Evolutionary conservation across 2,888 invertebrate genomes (phyloP), one percentile per base, ranked within the genome.

Genomic region (Sycophila texana): DNA sequence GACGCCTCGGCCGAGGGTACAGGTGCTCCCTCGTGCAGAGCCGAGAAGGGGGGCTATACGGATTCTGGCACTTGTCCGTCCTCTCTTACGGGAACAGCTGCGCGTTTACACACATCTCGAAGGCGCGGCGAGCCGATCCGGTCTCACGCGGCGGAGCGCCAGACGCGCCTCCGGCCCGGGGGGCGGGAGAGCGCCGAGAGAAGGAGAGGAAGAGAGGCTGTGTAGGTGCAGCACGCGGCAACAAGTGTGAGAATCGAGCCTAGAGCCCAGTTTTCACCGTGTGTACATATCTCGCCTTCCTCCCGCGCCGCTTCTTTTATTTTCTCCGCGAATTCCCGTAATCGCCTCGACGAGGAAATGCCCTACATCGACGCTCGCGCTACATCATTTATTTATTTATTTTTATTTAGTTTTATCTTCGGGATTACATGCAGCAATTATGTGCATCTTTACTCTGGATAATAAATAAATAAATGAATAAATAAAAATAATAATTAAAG

Each of bases 231-330:
- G 65, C 16, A 16, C 49, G 18, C 63, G 22, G 81, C 83, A 83
- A 82, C 83, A 83, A 83, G 83, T 83, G 82, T 83, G 83, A 83
- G 83, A 83, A 82, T 81, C 80, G 51, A 77, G 60, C 20, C 26
- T n/a, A 30, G 63, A 63, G 47, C 60, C 51, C 20, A 26, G 30
- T 66, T 61, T 75, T 58, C 75, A 39, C 68, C 55, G 18, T 22
- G 14, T 58, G 22, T 13, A 20, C 49, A 47, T 26, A 26, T 26
- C 47, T 55, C 61, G 2, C 39, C 67, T 67, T 12, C 16, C 22
- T 58, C 58, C 57, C 39, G 47, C 14, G 73, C 39, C 73, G 18
- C 63, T 74, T 74, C 66, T 66, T 74, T 49, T 55, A 22, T 55
- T 7, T 30, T 1, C 22, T 30, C 16, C 18, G 22, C 20, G 61